Evolutionary conservation across 1,140 invertebrate species (phyloP), one percentile per base, ranked within the genome.

Genomic region (Charaxes varanes): DNA sequence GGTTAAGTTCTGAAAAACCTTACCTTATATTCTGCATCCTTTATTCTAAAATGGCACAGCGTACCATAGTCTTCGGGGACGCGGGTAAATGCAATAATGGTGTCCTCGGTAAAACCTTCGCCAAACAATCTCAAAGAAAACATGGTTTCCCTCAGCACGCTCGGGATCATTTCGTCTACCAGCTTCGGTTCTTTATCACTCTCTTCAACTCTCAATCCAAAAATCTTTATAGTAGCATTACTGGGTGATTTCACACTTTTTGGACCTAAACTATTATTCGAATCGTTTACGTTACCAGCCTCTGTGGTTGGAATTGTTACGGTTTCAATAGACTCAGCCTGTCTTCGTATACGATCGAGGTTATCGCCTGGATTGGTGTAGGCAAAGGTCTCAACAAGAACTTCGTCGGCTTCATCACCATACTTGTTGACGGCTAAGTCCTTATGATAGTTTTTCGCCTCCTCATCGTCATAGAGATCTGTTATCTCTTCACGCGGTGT

Each of bases 41-140:
- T 77, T 1, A 77, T 44, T 2, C 86, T 68, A 41, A 86, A 82
- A 21, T 76, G 53, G 46, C 89, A 90, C 0, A 58, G 38, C 4
- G 70, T 65, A 4, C 88, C 87, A 41, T 80, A 84, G 2, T 73
- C 36, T 6, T 84, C 86, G 0, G 53, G 44, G 7, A 81, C 62
- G 26, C 88, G 85, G 0, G 93, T 95, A 49, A 95, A 93, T 0
- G 90, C 87, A 21, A 96, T 87, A 2, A 87, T 57, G 0, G 93
- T 92, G 22, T 87, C 67, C 12, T 88, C 68, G 0, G 87, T 89
- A 34, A 95, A 87, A 3, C 89, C 89, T 18, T 62, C 65, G 0
- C 94, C 94, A 60, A 94, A 95, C 17, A 96, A 41, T 10, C 79
- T 64, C 21, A 95, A 63, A 1, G 68, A 80, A 28, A 89, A 86